A percentile compares a stretch with the other conserved stretches of the same genome.
These are phyloP conservation scores for Pheosia tremula DNA, from an alignment of 2,888 invertebrate species.

Conservation along the genomic window DNA sequence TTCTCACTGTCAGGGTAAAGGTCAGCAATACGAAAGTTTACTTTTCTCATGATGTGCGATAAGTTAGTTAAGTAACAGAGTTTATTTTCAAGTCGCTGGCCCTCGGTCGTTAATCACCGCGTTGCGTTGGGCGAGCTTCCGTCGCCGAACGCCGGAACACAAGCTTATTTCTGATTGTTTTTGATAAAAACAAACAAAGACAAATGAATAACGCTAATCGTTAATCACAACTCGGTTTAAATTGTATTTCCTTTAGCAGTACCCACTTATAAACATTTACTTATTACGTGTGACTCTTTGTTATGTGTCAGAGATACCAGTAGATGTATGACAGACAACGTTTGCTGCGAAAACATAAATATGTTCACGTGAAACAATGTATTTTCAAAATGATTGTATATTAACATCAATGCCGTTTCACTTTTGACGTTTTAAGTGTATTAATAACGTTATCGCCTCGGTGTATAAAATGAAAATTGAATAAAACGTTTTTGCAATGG, in stretches of 20 bases:
- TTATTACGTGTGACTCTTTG: slow-evolving; percentile 39
- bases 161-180: slow-evolving; percentile 81
- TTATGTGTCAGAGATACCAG: slow-evolving; percentile 34
- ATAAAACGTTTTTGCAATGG: slow-evolving; percentile 30
- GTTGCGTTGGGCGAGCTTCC: slow-evolving; percentile 57
- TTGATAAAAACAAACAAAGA: slow-evolving; percentile 78
- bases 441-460: slow-evolving; percentile 21
- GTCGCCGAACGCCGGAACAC: slow-evolving; percentile 70
- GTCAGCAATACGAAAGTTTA: slow-evolving; percentile 62
- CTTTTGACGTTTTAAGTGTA: slow-evolving; percentile 14
- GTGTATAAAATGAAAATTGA: slow-evolving; percentile 23
- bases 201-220: slow-evolving; percentile 70
- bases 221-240: slow-evolving; percentile 70
- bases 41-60: slow-evolving; percentile 56
- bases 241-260: slow-evolving; percentile 57
- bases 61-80: slow-evolving; percentile 74
- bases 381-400: slow-evolving; percentile 4
- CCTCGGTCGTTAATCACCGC: slow-evolving; percentile 75
- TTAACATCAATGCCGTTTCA: slow-evolving; percentile 15
- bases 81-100: slow-evolving; percentile 74
- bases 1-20: slow-evolving; percentile 43
- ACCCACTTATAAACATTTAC: slow-evolving; percentile 33
- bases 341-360: not conserved
- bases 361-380: not conserved
- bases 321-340: slow-evolving; percentile 29